Evolutionary conservation across 2,888 invertebrate species (phyloP), one percentile per base, ranked within the genome.

Genomic region (Diachrysia chrysitis): DNA sequence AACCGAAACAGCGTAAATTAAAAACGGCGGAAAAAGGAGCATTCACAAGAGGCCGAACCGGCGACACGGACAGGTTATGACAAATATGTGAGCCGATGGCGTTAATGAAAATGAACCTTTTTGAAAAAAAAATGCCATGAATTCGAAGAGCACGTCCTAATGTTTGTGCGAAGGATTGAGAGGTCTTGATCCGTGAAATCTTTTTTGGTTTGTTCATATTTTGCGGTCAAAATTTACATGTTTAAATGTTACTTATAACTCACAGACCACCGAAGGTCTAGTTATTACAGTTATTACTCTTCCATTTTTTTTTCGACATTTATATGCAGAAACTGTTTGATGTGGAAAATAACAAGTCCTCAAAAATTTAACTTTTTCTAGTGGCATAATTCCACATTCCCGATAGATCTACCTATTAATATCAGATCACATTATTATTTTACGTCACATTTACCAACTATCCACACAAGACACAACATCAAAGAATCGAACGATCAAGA

Each of bases 11-110:
- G 89, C 87, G 87, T 84, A 92, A 93, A 94, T 95, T 94, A 94
- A 95, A 95, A 94, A 94, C 90, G 90, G 87, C 85, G 86, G 86
- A 93, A 95, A 95, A 94, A 92, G 88, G 89, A 93, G 83, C 87
- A 90, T 82, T 87, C 82, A 71, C 76, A 88, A 84, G 88, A 85
- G 82, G 80, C 83, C 81, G 70, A 71, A 56, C 73, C 75, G 76
- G 85, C 82, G 82, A 86, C 84, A 87, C 87, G 88, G 90, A 89
- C 90, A 87, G 90, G 95, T 94, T 95, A 95, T 95, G 95, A 95
- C 95, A 95, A 95, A 95, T 95, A 95, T 95, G 95, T 94, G 93
- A 94, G 92, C 91, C 90, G 91, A 93, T 92, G 92, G 89, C 87
- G 94, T 89, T 95, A 95, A 95, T 95, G 94, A 95, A 95, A 94